A percentile compares a stretch with the other conserved stretches of the same genome.
Evolutionary conservation across 2,113 vertebrate species (phyloP).

Genomic region (Oncorhynchus tshawytscha): DNA sequence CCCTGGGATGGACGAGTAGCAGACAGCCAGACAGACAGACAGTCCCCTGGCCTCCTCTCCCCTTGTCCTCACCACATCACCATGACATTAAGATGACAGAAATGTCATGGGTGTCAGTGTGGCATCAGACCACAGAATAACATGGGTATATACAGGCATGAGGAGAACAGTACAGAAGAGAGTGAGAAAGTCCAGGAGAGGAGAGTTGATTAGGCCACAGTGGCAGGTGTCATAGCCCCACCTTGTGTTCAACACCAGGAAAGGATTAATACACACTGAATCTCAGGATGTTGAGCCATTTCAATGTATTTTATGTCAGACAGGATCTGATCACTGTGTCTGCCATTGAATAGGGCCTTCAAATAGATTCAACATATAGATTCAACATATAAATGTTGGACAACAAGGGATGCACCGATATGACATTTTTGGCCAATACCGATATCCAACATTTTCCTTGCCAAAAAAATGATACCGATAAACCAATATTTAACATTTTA

Average conservation of each 20-base stretch:
- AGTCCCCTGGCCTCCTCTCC: background rate
- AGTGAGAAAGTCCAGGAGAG: too few species aligned
- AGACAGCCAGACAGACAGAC: background rate
- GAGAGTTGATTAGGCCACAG: too few species aligned
- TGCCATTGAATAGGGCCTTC: too few species aligned
- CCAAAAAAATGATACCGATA: too few species aligned
- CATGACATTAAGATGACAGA: conserved; percentile 54
- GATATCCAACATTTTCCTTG: too few species aligned
- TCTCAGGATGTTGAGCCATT: background rate
- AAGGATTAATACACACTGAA: background rate
- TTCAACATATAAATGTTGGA: too few species aligned
- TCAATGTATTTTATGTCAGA: too few species aligned
- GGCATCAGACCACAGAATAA: conserved; percentile 20
- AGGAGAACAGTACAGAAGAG: background rate
- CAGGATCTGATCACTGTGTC: too few species aligned
- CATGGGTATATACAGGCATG: background rate
- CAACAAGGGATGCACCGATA: too few species aligned
- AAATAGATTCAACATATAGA: too few species aligned
- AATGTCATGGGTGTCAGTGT: conserved; percentile 12
- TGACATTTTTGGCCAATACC: too few species aligned
- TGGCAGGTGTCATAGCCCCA: conserved; percentile 61
- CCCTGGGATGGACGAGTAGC: background rate
- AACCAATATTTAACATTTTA: too few species aligned
- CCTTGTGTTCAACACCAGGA: conserved; percentile 56
- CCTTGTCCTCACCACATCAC: conserved; percentile 10